phyloP scores from a whole-genome alignment of 2,113 vertebrate species.

The Arothron firmamentum region DNA sequence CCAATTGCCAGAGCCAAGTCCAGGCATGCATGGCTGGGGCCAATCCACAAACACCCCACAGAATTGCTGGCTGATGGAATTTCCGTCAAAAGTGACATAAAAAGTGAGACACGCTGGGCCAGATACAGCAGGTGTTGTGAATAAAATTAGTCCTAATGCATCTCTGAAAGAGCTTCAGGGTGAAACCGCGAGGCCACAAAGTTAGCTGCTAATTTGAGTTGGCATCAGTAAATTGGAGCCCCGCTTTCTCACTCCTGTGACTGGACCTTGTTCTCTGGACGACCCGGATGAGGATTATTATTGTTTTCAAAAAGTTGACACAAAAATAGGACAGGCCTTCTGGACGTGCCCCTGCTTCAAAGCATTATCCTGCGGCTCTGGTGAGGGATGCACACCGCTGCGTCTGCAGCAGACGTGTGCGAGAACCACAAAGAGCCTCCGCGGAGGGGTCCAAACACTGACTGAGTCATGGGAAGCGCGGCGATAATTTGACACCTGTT shows the following conservation, averaged over 20 bases:
- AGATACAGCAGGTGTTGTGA: background rate
- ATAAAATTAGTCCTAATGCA: background rate
- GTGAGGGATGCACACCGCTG: conserved; percentile 57
- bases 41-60: conserved; percentile 48
- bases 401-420: conserved; percentile 65
- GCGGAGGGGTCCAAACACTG: conserved; percentile 38
- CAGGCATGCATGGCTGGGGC: conserved; percentile 65
- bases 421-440: conserved; percentile 74
- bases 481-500: conserved; percentile 69
- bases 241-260: conserved; percentile 22
- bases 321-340: conserved; percentile 62
- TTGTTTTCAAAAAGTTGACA: conserved; percentile 48
- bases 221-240: conserved; percentile 27
- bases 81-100: conserved; percentile 6
- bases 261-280: conserved; percentile 31
- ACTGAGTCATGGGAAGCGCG: conserved; percentile 50
- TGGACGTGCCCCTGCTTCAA: conserved; percentile 68
- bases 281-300: conserved; percentile 25
- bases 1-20: conserved; percentile 62
- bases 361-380: conserved; percentile 72
- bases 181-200: conserved; percentile 21
- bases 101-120: background rate
- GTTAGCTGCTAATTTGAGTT: background rate
- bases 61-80: conserved; percentile 38
- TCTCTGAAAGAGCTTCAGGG: conserved; percentile 2